Evolutionary conservation across 2,888 invertebrate genomes (phyloP).

Genomic region (Atherix ibis): DNA sequence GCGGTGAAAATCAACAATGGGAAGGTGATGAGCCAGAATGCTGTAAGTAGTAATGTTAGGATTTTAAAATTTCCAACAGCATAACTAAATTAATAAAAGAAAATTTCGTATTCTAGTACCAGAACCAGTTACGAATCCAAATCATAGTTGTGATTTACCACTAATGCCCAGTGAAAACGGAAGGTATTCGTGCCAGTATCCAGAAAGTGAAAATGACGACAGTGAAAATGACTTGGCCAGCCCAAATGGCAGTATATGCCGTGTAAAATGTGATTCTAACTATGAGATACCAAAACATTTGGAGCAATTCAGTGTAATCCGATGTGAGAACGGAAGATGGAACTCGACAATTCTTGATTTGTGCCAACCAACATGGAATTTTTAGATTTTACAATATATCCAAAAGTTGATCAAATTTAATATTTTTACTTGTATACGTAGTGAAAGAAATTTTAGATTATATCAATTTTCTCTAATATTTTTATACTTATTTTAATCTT

Average conservation of each 20-base stretch:
- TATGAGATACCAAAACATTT: slow-evolving; percentile 12
- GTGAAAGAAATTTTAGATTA: no score
- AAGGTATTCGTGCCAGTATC: slow-evolving; percentile 13
- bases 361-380: slow-evolving; percentile 11
- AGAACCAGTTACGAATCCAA: background rate
- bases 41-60: slow-evolving; percentile 6
- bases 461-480: no score
- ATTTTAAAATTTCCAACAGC: background rate
- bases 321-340: slow-evolving; percentile 13
- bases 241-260: slow-evolving; percentile 13
- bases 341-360: slow-evolving; percentile 12
- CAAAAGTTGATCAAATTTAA: no score
- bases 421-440: no score
- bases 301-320: slow-evolving; percentile 8
- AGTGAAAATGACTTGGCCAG: slow-evolving; percentile 10
- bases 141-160: slow-evolving; percentile 13
- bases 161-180: slow-evolving; percentile 12
- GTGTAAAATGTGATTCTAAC: slow-evolving; percentile 11
- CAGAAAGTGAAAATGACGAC: slow-evolving; percentile 9
- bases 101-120: slow-evolving; percentile 3
- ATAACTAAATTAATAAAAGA: slow-evolving; percentile 1
- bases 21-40: slow-evolving; percentile 13
- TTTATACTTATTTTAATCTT: no score
- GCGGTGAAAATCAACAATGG: slow-evolving; percentile 14
- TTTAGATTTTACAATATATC: no score